A percentile compares a stretch with the other conserved stretches of the same genome.
These are phyloP conservation scores for rat (Rattus norvegicus) DNA, from an alignment of 2,113 vertebrate species.

Conservation along the genomic window DNA sequence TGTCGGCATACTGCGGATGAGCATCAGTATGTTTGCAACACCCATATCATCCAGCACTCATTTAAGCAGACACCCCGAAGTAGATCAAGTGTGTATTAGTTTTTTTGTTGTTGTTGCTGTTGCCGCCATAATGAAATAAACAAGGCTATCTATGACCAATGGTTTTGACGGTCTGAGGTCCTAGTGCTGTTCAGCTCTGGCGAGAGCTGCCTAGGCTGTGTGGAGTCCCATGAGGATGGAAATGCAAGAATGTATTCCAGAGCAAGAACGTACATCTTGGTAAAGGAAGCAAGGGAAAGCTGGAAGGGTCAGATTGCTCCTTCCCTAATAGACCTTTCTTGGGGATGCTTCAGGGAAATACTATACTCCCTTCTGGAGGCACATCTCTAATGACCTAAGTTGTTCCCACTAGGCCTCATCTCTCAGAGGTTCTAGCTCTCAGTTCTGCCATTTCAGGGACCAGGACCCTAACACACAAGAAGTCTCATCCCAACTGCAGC, in stretches of 20 bases:
- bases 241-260: neutral
- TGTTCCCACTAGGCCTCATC: neutral
- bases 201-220: neutral
- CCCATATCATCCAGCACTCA: neutral
- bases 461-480: neutral
- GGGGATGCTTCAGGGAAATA: neutral
- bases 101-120: neutral
- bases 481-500: neutral
- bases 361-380: too few relatives aligned
- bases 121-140: neutral
- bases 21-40: neutral
- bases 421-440: neutral
- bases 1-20: too few relatives aligned
- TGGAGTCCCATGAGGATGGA: accelerated
- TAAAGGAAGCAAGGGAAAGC: neutral
- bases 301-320: neutral
- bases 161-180: neutral
- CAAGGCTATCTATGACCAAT: neutral
- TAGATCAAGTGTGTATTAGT: neutral
- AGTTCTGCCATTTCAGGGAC: neutral
- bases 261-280: neutral
- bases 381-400: neutral
- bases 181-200: neutral
- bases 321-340: neutral
- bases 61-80: neutral